These are phyloP conservation scores for Noctilio leporinus DNA, from an alignment of 2,113 vertebrate genomes.

Conservation along the genomic window DNA sequence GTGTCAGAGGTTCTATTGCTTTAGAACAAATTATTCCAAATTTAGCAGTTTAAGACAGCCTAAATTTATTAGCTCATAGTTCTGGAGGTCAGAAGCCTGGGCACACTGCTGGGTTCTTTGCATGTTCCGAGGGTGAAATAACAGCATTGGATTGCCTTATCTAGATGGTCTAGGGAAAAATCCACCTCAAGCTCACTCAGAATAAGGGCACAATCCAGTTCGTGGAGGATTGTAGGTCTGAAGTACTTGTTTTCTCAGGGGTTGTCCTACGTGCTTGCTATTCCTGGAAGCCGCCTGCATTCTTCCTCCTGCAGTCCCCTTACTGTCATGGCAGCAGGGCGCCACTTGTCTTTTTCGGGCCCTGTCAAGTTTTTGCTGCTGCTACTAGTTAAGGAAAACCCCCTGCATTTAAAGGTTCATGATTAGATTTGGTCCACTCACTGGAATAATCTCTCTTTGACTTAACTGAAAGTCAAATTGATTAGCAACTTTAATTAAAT, in stretches of 20 bases:
- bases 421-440: not conserved
- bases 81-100: not conserved
- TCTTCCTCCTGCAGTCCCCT: rapidly evolving
- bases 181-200: not conserved
- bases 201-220: not conserved
- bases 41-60: not conserved
- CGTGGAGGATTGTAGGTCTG: not conserved
- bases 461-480: slow-evolving; percentile 8
- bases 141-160: not conserved
- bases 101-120: not conserved
- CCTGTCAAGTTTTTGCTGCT: too few relatives aligned
- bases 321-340: not conserved
- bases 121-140: not conserved
- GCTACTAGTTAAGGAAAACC: not conserved
- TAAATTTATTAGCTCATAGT: not conserved
- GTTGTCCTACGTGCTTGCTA: not conserved
- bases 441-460: not conserved
- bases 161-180: not conserved
- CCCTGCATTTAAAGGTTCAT: not conserved
- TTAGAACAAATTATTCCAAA: not conserved
- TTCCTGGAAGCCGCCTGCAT: not conserved
- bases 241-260: not conserved
- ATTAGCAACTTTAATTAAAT: slow-evolving; percentile 19
- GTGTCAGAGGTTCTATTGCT: not conserved
- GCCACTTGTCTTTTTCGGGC: too few relatives aligned